phyloP scores from a whole-genome alignment of 1,140 invertebrate species.

The Arctopsyche grandis region DNA sequence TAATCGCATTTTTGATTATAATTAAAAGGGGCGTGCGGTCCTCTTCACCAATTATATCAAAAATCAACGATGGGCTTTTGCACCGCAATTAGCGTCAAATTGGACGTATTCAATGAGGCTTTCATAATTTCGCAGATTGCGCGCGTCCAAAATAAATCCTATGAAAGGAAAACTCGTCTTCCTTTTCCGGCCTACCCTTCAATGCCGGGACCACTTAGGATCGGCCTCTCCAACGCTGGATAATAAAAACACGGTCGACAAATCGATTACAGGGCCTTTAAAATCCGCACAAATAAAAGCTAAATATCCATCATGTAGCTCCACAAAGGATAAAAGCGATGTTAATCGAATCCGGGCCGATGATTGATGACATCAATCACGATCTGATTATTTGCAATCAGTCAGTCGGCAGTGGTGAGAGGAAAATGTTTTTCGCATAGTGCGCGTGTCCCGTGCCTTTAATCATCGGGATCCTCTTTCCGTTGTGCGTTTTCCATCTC shows the following conservation, averaged over 20 bases:
- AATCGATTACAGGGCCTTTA: too few relatives aligned
- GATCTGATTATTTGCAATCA: slow-evolving; percentile 8
- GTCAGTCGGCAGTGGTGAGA: neutral
- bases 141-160: neutral
- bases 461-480: slow-evolving; percentile 32
- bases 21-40: too few relatives aligned
- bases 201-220: too few relatives aligned
- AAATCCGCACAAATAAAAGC: too few relatives aligned
- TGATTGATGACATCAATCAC: slow-evolving; percentile 23
- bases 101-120: slow-evolving; percentile 8
- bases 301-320: too few relatives aligned
- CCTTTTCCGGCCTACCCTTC: too few relatives aligned
- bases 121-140: neutral
- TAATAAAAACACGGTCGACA: too few relatives aligned
- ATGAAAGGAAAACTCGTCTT: neutral
- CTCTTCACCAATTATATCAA: neutral
- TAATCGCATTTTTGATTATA: neutral
- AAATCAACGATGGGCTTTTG: neutral
- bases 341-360: neutral
- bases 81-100: slow-evolving; percentile 3
- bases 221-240: too few relatives aligned
- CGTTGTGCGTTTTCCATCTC: neutral
- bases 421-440: neutral
- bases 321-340: too few relatives aligned
- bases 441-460: neutral